These are phyloP conservation scores for Porphyrio hochstetteri DNA, from an alignment of 2,113 vertebrate genomes.

Conservation along the genomic window DNA sequence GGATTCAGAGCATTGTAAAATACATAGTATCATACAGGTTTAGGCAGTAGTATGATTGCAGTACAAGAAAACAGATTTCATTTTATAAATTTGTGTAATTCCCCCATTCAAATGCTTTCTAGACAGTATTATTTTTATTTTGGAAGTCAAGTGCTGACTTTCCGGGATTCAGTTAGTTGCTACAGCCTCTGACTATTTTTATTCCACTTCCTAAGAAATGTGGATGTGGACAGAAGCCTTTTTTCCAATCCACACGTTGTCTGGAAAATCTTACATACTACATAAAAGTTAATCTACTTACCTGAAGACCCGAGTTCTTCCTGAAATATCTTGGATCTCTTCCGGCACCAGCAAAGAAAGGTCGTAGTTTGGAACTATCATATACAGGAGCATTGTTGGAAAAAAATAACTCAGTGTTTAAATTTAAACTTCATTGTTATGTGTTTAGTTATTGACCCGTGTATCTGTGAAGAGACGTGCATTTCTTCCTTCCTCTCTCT, in stretches of 20 bases:
- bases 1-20: not conserved
- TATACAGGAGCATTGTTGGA: not conserved
- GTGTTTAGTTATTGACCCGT: not conserved
- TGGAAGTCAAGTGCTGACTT: not conserved
- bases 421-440: constrained; percentile 52
- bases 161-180: not conserved
- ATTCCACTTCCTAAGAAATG: not conserved
- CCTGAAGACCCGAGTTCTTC: constrained; percentile 51
- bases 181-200: not conserved
- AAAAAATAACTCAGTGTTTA: not conserved
- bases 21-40: not conserved
- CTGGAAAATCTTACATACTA: constrained; percentile 46
- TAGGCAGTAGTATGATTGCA: not conserved
- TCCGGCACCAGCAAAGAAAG: constrained; percentile 27
- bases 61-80: not conserved
- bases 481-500: constrained; percentile 47
- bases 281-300: constrained; percentile 51
- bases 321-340: constrained; percentile 12
- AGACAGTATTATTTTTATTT: not conserved
- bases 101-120: not conserved
- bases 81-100: not conserved
- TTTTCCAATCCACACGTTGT: constrained; percentile 36
- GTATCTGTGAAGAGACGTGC: constrained; percentile 17
- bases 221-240: not conserved
- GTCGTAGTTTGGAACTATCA: not conserved